These are phyloP conservation scores for Lydus trimaculatus DNA, from an alignment of 2,888 invertebrate genomes.

Conservation along the genomic window DNA sequence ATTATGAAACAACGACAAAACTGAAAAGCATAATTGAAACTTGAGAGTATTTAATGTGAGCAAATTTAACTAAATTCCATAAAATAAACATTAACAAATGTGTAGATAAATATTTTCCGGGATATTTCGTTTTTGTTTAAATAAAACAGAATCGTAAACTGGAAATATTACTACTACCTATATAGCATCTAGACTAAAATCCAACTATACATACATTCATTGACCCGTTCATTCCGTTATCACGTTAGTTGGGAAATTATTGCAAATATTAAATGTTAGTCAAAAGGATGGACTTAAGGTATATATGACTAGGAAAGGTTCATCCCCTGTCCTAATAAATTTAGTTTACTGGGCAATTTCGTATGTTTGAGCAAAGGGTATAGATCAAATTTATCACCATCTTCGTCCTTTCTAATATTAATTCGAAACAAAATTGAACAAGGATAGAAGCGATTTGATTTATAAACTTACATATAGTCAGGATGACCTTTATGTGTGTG, in stretches of 20 bases:
- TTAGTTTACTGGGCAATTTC: conserved; percentile 28
- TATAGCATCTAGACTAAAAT: background rate
- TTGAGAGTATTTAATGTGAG: too few species aligned
- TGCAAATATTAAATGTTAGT: conserved; percentile 29
- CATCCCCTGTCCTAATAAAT: conserved; percentile 32
- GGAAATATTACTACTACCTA: too few species aligned
- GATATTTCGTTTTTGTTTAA: too few species aligned
- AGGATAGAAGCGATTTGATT: conserved; percentile 25
- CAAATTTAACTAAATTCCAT: conserved; percentile 8
- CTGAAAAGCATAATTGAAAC: too few species aligned
- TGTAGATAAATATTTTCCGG: background rate
- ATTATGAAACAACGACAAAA: too few species aligned
- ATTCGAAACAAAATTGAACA: conserved; percentile 20
- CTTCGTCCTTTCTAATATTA: background rate
- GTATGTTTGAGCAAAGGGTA: background rate
- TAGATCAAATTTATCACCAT: conserved; percentile 16
- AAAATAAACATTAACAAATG: conserved; percentile 16
- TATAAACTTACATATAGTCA: too few species aligned
- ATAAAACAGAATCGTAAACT: too few species aligned
- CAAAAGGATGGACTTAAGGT: conserved; percentile 18
- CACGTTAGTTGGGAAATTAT: conserved; percentile 24
- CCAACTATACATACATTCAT: conserved; percentile 27
- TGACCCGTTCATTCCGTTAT: conserved; percentile 31
- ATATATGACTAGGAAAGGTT: conserved; percentile 22
- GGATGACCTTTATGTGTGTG: conserved; percentile 20